A percentile compares a stretch with the other conserved stretches of the same genome.
phyloP scores from a whole-genome alignment of 2,113 vertebrate species.

The Calyptommatus sinebrachiatus region DNA sequence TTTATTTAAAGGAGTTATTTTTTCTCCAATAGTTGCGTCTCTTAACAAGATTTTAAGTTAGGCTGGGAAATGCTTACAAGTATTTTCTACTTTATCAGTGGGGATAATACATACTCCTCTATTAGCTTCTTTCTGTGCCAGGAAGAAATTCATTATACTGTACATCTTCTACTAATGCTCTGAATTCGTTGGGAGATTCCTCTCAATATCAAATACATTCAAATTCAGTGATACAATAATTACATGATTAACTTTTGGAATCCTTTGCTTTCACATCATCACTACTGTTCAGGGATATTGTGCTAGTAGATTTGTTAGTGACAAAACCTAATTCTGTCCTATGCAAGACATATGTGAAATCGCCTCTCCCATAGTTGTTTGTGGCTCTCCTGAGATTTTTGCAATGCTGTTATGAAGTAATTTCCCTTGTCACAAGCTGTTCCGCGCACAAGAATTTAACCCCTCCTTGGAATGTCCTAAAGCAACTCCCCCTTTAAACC shows the following conservation, averaged over 20 bases:
- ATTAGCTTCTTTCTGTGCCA: constrained; percentile 21
- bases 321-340: neutral
- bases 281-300: neutral
- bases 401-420: no score
- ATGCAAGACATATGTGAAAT: neutral
- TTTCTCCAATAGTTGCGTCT: neutral
- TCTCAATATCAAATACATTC: neutral
- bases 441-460: no score
- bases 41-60: neutral
- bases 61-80: neutral
- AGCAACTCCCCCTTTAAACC: no score
- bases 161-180: constrained; percentile 6
- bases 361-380: no score
- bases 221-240: neutral
- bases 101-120: neutral
- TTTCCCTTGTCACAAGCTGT: no score
- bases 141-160: constrained; percentile 28
- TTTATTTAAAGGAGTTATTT: neutral
- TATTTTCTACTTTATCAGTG: constrained; percentile 8
- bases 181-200: neutral
- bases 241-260: neutral
- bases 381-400: neutral
- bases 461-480: no score
- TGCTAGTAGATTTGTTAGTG: neutral
- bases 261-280: neutral